Percentiles rank a stretch among this genome's conserved stretches.
Evolutionary conservation across 1,140 invertebrate species (phyloP).

Genomic region (Microplitis demolitor): DNA sequence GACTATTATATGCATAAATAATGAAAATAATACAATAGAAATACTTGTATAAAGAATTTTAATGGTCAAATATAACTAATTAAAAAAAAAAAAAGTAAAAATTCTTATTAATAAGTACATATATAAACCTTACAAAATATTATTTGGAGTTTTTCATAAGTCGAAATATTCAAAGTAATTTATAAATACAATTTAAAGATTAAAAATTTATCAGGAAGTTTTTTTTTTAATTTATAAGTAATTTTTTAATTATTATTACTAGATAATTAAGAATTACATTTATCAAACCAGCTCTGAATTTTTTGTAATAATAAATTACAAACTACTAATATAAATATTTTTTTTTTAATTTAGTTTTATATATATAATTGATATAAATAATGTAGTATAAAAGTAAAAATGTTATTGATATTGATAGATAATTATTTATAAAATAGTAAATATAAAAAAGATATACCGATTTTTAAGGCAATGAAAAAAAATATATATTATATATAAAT

Average conservation of each 20-base stretch:
- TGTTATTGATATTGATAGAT: background rate
- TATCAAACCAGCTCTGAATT: no score
- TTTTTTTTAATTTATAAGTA: no score
- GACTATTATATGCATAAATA: slow-evolving; percentile 88
- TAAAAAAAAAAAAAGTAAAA: background rate
- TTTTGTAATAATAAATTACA: no score
- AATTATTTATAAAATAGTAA: background rate
- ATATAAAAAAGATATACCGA: slow-evolving; percentile 1
- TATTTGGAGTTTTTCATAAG: background rate
- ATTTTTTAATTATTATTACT: no score
- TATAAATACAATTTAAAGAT: no score
- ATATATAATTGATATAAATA: background rate
- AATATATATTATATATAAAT: background rate
- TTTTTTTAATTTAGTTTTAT: background rate
- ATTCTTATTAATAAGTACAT: background rate
- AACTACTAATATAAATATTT: background rate
- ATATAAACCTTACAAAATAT: background rate
- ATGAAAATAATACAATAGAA: background rate
- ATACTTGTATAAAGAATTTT: background rate
- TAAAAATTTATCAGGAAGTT: no score
- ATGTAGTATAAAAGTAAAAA: slow-evolving; percentile 1
- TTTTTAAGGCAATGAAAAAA: background rate
- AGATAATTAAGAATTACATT: no score
- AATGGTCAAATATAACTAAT: background rate
- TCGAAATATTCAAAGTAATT: no score